Evolutionary conservation across 2,797 vertebrate species (phyloP).

Genomic region (Zenarchopterus dispar): DNA sequence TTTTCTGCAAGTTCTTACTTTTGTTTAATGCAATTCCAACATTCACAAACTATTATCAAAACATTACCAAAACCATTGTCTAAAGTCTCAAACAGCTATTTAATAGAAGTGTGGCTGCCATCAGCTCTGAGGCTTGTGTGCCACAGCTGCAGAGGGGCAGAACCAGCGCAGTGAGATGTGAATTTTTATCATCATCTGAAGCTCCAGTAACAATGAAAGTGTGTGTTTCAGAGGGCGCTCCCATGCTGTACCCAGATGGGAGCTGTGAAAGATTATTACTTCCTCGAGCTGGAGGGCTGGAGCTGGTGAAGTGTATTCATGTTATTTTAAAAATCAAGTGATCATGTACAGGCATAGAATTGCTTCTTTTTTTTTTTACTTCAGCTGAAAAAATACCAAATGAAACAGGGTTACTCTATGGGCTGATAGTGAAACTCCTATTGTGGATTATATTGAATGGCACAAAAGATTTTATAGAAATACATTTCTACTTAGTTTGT

Average conservation of each 20-base stretch:
- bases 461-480: conserved; percentile 5
- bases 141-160: conserved; percentile 70
- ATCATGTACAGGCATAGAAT: conserved; percentile 31
- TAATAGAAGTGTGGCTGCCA: conserved; percentile 50
- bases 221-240: conserved; percentile 56
- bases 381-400: conserved; percentile 6
- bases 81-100: conserved; percentile 43
- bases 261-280: conserved; percentile 69
- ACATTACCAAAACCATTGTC: conserved; percentile 32
- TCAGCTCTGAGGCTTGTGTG: conserved; percentile 42
- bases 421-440: conserved; percentile 24
- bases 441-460: conserved; percentile 7
- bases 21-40: conserved; percentile 10
- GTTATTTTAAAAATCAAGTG: conserved; percentile 24
- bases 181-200: conserved; percentile 68
- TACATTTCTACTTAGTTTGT: conserved; percentile 6
- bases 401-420: conserved; percentile 18
- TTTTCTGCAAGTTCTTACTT: conserved; percentile 3
- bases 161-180: conserved; percentile 61
- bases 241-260: conserved; percentile 72
- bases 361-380: conserved; percentile 32
- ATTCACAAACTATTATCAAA: conserved; percentile 26
- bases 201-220: conserved; percentile 60
- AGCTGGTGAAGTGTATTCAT: conserved; percentile 41
- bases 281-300: conserved; percentile 49